These are phyloP conservation scores for Syrmaticus mikado DNA, from an alignment of 2,113 vertebrate genomes.

Conservation along the genomic window DNA sequence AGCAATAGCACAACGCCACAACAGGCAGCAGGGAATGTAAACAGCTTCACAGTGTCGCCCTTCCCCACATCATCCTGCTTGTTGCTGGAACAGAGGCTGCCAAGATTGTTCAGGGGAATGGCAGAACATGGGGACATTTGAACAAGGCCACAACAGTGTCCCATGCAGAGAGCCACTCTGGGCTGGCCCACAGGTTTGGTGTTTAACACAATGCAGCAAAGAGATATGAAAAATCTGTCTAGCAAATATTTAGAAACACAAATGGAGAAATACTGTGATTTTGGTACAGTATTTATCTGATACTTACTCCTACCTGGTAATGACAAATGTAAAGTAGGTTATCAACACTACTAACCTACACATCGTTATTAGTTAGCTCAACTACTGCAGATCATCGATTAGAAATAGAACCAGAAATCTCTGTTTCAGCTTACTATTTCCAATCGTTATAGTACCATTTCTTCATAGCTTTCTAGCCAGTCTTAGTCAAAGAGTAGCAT, in stretches of 20 bases:
- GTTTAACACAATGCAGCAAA: neutral
- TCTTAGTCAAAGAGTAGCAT: neutral
- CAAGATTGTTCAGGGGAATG: neutral
- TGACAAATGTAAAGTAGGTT: neutral
- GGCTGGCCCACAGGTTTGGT: neutral
- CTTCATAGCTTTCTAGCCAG: neutral
- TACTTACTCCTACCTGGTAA: neutral
- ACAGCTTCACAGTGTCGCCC: accelerated
- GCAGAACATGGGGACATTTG: neutral
- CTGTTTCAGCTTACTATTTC: neutral
- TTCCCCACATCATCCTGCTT: neutral
- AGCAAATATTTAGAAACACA: neutral
- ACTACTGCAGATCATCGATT: neutral
- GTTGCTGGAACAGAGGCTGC: neutral
- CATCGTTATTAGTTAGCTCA: neutral
- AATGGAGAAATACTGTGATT: neutral
- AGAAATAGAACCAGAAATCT: neutral
- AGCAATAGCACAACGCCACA: neutral
- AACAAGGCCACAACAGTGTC: neutral
- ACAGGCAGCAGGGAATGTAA: neutral
- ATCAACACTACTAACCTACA: neutral
- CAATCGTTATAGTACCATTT: neutral
- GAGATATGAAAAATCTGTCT: no score
- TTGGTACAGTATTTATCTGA: neutral
- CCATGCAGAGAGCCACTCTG: neutral